Evolutionary conservation across 1,140 invertebrate genomes (phyloP).

Genomic region (Lepidotrigona ventralis): DNA sequence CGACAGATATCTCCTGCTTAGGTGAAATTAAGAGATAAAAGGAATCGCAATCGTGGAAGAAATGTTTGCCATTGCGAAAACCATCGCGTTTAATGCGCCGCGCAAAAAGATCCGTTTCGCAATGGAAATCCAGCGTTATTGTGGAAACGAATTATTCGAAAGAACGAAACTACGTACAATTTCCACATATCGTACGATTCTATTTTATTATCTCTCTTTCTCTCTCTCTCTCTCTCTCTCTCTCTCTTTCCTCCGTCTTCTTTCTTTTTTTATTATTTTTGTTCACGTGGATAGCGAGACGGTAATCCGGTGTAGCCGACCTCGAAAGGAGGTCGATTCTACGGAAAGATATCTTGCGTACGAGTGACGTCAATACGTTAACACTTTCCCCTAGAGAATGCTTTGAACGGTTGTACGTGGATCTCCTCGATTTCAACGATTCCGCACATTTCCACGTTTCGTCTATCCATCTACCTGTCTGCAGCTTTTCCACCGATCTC

Average conservation of each 20-base stretch:
- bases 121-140: conserved; percentile 1
- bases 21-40: neutral
- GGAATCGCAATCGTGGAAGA: conserved; percentile 17
- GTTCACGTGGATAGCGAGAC: conserved; percentile 21
- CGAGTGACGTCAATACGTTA: conserved; percentile 72
- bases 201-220: neutral
- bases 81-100: neutral
- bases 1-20: neutral
- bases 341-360: conserved; percentile 65
- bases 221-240: too few species aligned
- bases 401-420: conserved; percentile 43
- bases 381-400: conserved; percentile 74
- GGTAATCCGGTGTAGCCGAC: conserved; percentile 60
- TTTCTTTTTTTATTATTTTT: neutral
- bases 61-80: conserved; percentile 21
- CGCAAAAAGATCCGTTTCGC: conserved; percentile 2
- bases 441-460: neutral
- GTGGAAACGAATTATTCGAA: conserved; percentile 1
- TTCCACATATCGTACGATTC: neutral
- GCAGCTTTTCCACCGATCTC: neutral
- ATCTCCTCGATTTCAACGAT: conserved; percentile 42
- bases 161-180: neutral
- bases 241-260: too few species aligned
- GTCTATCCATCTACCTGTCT: neutral
- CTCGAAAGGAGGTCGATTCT: conserved; percentile 74